Evolutionary conservation across 1,140 invertebrate genomes (phyloP), one percentile per base, ranked within the genome.

Genomic region (Cyclargus thomasi): DNA sequence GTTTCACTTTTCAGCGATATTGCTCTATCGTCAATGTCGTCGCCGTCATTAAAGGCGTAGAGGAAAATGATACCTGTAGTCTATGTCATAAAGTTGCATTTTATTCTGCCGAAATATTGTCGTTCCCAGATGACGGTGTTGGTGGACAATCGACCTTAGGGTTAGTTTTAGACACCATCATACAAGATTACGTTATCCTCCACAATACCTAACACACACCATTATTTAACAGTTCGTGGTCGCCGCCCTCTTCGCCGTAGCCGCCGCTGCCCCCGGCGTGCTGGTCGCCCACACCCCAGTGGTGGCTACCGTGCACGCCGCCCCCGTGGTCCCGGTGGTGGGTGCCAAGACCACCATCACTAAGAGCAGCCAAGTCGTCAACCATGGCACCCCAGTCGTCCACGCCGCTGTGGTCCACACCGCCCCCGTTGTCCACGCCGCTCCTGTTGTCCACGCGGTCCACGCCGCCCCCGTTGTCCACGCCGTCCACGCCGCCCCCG

Each of bases 191-290:
- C n/a, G n/a, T n/a, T n/a, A n/a, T n/a, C n/a, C n/a, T 29, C 29
- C 29, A 29, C 8, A 29, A 29, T 29, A 29, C 5, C 29, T 29
- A 29, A 29, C 29, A 47, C 8, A 47, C 4, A 47, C 3, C 14
- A 2, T 64, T 18, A 53, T 14, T 70, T 74, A 77, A 16, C 78
- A 92, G 91, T 73, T 92, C 65, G 85, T 86, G 67, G 85, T 92
- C 79, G 80, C 86, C 64, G 90, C 91, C 69, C 71, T 93, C 74
- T 79, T 93, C 79, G 92, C 92, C 68, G 91, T 88, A 75, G 92
- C 91, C 66, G 87, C 88, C 53, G 91, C 90, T 76, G 90, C 90
- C 66, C 84, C 90, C 66, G 85, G 90, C 63, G 79, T 91, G 59
- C 76, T 91, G 2, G 73, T 91, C 18, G 80, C 83, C 22, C 85